A percentile compares a stretch with the other conserved stretches of the same genome.
phyloP scores from a whole-genome alignment of 2,113 vertebrate genomes.

The Aythya baeri region DNA sequence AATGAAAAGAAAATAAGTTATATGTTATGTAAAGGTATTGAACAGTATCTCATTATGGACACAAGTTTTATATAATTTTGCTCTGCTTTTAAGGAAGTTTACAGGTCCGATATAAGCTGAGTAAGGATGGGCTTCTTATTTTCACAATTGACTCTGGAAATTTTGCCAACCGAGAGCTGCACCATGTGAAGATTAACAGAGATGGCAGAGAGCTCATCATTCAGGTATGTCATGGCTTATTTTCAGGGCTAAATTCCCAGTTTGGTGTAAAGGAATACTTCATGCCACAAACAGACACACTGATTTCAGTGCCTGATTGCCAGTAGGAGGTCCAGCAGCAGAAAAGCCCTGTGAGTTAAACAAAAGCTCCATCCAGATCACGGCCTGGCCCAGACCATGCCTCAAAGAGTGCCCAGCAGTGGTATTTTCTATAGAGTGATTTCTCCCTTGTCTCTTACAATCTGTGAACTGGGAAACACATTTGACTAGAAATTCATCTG shows the following conservation, averaged over 20 bases:
- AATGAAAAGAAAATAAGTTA: not conserved
- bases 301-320: not conserved
- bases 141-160: constrained; percentile 84
- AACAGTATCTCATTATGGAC: not conserved
- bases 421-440: not conserved
- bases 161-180: constrained; percentile 88
- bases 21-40: not conserved
- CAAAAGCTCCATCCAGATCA: not conserved
- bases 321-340: not conserved
- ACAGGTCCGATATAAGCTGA: constrained; percentile 91
- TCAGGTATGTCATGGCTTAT: constrained; percentile 80
- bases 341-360: not conserved
- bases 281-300: not conserved
- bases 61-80: not conserved
- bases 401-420: not conserved
- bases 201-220: constrained; percentile 87
- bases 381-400: not conserved
- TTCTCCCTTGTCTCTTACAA: not conserved
- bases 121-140: constrained; percentile 83
- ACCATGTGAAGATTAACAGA: constrained; percentile 86
- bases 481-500: not conserved
- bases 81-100: constrained; percentile 87
- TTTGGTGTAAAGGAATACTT: not conserved
- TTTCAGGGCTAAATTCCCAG: not conserved
- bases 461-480: not conserved